Conservation (phyloP, 2,113 vertebrate species). For the Tychaedon coryphoeus region DNA sequence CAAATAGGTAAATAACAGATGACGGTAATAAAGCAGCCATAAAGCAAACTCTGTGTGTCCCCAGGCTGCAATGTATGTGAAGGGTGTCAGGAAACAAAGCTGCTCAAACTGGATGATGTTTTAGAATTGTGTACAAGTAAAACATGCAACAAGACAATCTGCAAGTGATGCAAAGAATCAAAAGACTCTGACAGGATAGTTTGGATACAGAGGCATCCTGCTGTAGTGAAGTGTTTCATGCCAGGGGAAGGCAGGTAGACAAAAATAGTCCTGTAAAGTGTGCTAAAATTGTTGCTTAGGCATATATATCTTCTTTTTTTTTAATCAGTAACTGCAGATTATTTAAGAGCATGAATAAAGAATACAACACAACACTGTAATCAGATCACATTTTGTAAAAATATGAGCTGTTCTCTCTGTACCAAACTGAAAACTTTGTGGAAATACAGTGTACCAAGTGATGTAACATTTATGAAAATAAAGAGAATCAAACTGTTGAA, state of each 20-base stretch:
- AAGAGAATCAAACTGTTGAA: constrained; percentile 35
- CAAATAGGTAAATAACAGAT: background rate
- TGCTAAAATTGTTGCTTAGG: background rate
- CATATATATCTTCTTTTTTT: background rate
- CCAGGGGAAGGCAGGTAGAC: background rate
- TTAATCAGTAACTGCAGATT: background rate
- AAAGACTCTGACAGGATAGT: background rate
- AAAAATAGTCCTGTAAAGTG: background rate
- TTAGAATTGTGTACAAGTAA: background rate
- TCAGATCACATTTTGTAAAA: background rate
- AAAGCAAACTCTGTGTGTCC: background rate
- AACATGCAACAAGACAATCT: background rate
- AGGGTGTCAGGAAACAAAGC: background rate
- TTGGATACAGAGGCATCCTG: background rate
- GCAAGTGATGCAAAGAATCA: background rate
- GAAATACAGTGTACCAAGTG: background rate
- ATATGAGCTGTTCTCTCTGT: background rate
- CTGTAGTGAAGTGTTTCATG: background rate
- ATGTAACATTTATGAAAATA: constrained; percentile 21
- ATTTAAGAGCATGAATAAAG: constrained; percentile 8
- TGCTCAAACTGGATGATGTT: background rate
- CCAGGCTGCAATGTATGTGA: background rate
- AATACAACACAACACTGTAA: background rate
- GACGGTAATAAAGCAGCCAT: background rate
- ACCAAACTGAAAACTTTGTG: background rate